Percentiles rank a stretch among this genome's conserved stretches.
These are phyloP conservation scores for Callitettix versicolor DNA, from an alignment of 1,140 invertebrate genomes.

Conservation along the genomic window DNA sequence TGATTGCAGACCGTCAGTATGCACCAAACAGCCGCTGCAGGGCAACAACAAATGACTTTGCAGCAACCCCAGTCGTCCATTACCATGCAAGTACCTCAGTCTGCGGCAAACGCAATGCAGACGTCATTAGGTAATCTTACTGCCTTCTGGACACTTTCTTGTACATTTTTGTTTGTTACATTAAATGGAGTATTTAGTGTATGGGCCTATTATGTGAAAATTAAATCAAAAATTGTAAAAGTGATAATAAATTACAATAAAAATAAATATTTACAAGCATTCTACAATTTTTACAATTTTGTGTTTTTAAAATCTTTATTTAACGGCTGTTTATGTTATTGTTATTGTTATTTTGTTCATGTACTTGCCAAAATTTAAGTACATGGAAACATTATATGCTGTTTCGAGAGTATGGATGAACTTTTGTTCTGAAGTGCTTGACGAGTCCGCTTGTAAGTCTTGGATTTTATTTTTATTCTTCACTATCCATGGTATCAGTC, in stretches of 20 bases:
- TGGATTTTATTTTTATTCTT: no score
- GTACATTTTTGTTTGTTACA: neutral
- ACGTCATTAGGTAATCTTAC: neutral
- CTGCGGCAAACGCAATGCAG: conserved; percentile 3
- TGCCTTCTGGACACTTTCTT: neutral
- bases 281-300: neutral
- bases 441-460: no score
- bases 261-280: neutral
- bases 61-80: conserved; percentile 6
- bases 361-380: no score
- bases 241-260: no score
- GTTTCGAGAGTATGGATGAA: no score
- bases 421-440: no score
- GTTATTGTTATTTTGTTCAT: no score
- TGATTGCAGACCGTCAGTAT: neutral
- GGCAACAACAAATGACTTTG: conserved; percentile 28
- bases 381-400: no score
- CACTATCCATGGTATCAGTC: no score
- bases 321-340: no score
- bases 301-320: no score
- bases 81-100: conserved; percentile 3
- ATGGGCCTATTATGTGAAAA: neutral
- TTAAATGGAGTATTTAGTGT: neutral
- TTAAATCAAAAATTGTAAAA: neutral
- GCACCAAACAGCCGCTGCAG: conserved; percentile 13